Conservation (phyloP, 2,113 vertebrate genomes). For the Chrysemys picta region DNA sequence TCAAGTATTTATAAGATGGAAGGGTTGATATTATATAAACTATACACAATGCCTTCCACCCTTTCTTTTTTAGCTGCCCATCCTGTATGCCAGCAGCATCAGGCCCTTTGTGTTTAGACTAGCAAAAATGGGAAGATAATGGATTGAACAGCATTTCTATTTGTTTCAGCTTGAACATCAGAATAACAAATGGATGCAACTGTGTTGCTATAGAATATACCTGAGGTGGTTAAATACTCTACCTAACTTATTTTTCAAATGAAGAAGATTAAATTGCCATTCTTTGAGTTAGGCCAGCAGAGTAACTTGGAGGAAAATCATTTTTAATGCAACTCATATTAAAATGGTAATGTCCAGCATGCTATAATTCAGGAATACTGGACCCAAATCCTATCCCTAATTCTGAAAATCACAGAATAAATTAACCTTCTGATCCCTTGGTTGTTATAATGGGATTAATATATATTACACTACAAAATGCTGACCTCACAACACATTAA, state of each 20-base stretch:
- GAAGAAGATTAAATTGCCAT: not conserved
- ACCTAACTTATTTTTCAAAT: not conserved
- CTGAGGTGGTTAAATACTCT: not conserved
- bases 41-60: constrained; percentile 5
- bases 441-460: not conserved
- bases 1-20: constrained; percentile 24
- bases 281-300: not conserved
- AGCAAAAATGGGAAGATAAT: constrained; percentile 1
- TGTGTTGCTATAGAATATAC: not conserved
- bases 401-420: not conserved
- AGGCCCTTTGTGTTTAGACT: not conserved
- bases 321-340: not conserved
- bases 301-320: not conserved
- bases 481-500: not conserved
- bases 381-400: not conserved
- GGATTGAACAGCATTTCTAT: not conserved
- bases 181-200: not conserved
- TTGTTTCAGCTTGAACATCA: constrained; percentile 25
- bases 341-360: not conserved
- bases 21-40: constrained; percentile 34
- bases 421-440: not conserved
- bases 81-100: not conserved
- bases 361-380: not conserved
- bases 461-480: too few species aligned
- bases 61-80: constrained; percentile 46